Percentiles rank a stretch among this genome's conserved stretches.
Evolutionary conservation across 2,888 invertebrate genomes (phyloP).

Genomic region (Scaptomyza reducta): DNA sequence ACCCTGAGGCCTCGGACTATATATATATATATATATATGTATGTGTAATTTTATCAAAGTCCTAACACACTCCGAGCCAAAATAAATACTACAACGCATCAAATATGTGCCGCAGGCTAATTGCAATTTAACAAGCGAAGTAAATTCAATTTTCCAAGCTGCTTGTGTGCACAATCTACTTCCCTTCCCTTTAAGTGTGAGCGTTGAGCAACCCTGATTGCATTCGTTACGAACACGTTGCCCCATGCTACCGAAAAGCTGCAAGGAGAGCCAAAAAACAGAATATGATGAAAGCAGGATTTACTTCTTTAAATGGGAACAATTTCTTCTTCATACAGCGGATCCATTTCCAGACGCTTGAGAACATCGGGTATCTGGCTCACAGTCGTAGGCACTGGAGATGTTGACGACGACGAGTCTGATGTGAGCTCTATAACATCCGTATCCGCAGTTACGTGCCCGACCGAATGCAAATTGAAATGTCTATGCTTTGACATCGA

Average conservation of each 20-base stretch:
- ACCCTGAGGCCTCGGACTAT: slow-evolving; percentile 4
- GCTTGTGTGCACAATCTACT: slow-evolving; percentile 57
- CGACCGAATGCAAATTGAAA: slow-evolving; percentile 28
- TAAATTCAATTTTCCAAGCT: slow-evolving; percentile 81
- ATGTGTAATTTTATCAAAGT: slow-evolving; percentile 60
- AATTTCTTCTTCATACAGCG: slow-evolving; percentile 80
- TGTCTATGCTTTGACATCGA: slow-evolving; percentile 31
- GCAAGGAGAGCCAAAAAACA: slow-evolving; percentile 1
- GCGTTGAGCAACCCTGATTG: slow-evolving; percentile 60
- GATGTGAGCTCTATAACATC: slow-evolving; percentile 65
- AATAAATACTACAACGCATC: slow-evolving; percentile 57
- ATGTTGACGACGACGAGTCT: slow-evolving; percentile 52
- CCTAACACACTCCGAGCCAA: slow-evolving; percentile 43
- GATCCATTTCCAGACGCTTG: slow-evolving; percentile 64
- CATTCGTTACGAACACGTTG: slow-evolving; percentile 71
- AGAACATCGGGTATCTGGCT: slow-evolving; percentile 32
- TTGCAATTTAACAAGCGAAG: slow-evolving; percentile 82
- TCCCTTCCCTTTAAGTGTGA: slow-evolving; percentile 4
- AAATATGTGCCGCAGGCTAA: slow-evolving; percentile 77
- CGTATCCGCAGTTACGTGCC: slow-evolving; percentile 46
- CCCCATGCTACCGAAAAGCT: slow-evolving; percentile 14
- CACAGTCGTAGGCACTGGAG: slow-evolving; percentile 23
- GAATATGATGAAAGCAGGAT: slow-evolving; percentile 3
- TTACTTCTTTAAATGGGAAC: slow-evolving; percentile 56
- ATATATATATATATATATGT: slow-evolving; percentile 41